Evolutionary conservation across 2,888 invertebrate genomes (phyloP), one percentile per base, ranked within the genome.

Genomic region (Sinohyriopsis cumingii): DNA sequence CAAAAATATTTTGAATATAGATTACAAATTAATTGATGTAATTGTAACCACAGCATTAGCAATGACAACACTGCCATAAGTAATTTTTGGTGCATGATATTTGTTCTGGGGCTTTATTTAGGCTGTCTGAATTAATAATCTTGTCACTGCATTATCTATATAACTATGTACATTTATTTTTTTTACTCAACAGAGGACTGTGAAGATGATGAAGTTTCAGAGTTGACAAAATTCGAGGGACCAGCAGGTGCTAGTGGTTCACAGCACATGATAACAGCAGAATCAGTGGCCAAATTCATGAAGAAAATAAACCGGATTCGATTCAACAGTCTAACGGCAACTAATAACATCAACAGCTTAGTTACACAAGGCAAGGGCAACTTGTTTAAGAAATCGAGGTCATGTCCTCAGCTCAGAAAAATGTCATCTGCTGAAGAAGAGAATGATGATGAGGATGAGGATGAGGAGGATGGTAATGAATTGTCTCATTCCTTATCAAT

Each of bases 281-380:
- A 87, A 69, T 88, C 88, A 3, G 87, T 89, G 22, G 79, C 83
- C 25, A 84, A 85, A 62, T 87, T 88, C 70, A 87, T 87, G 86
- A 82, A 81, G 64, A 82, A 81, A 65, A 84, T 87, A 28, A 88
- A 88, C 71, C 68, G 88, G 25, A 86, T 87, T n/a, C 72, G 88
- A 19, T 86, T 85, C 68, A 85, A 84, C 69, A 85, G 84, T 73
- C 76, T 84, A 18, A 82, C 81, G 5, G 74, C 73, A 12, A 68
- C 78, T 6, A 79, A 79, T 19, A 69, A 64, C 56, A 61, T 77
- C 9, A 78, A 81, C 28, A 53, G 60, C 5, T 64, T 71, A 20
- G 59, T 71, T 18, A 55, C 63, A 9, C 55, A 65, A 19, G 63
- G 55, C 55, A 73, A 69, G 59, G 75, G 75, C 55, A 71, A 77